Base-by-base conservation (phyloP, 2,888 invertebrate species). In the Thymelicus acteon region DNA sequence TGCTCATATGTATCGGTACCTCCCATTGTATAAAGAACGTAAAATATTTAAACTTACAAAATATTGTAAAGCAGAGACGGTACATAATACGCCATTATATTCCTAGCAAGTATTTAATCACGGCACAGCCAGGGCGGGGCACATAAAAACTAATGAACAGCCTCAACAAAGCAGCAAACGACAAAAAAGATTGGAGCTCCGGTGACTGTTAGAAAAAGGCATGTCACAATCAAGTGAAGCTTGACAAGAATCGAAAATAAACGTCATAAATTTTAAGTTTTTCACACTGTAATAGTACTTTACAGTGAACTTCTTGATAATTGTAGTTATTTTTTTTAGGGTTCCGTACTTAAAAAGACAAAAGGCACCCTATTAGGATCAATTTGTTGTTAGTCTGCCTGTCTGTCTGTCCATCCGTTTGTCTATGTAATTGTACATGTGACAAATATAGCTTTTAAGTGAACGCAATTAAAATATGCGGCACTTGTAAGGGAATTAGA, bases 141-240 rank as follows among this genome's bases (percentile, higher is more conserved):
- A 31, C 47, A 39, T 37, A 68, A 68, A 68, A 68, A 68, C 62
- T 62, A 57, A 62, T 37, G 62, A 62, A 52, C 15, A 44, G 49
- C 44, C 44, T 48, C 54, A 68, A 54, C 37, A 68, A 62, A 68
- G 68, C 57, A 31, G 54, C 62, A 68, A 47, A 47, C 62, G 47
- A 68, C 68, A 68, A 68, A 68, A 62, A 68, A 68, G 13, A 62
- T 57, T 57, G 57, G 57, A 39, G 57, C 62, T 57, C 47, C 62
- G 62, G 57, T 6, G 40, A 57, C 47, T 68, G 31, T 62, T 60
- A 57, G 62, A 62, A 67, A 61, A 67, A 62, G 61, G 62, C 62
- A 54, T 47, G 62, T 68, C 57, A 62, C 62, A 62, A 47, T 68
- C 54, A 47, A 62, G 37, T 57, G 37, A 68, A 31, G 60, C 67